phyloP scores from a whole-genome alignment of 2,113 vertebrate genomes.

The Hippocampus guttulatus region DNA sequence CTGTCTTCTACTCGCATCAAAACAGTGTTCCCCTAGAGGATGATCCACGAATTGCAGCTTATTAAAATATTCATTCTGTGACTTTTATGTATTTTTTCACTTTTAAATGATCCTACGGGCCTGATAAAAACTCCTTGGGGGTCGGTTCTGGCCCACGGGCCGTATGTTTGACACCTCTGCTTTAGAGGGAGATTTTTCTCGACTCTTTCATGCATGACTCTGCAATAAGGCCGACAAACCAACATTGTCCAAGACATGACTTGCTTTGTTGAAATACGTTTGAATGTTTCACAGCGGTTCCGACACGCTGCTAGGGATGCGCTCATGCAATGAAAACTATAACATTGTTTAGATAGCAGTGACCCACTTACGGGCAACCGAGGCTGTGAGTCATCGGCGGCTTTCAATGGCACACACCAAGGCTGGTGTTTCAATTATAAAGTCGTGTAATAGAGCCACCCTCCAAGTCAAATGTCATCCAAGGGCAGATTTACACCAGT shows the following conservation, averaged over 20 bases:
- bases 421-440: conserved; percentile 36
- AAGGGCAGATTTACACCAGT: conserved; percentile 1
- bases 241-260: not conserved
- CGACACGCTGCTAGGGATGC: conserved; percentile 30
- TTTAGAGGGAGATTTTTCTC: not conserved
- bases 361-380: conserved; percentile 32
- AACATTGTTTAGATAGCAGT: conserved; percentile 21
- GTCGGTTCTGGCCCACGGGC: no score
- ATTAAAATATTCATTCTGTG: no score
- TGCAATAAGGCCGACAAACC: not conserved
- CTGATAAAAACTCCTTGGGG: no score
- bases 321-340: conserved; percentile 23
- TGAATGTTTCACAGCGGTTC: conserved; percentile 28
- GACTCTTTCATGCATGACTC: not conserved
- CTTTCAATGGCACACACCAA: conserved; percentile 34
- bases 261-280: conserved; percentile 1
- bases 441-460: conserved; percentile 24
- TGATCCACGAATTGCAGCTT: no score
- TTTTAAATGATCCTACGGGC: no score
- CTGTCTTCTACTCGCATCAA: no score
- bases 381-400: conserved; percentile 42
- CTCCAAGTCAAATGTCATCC: conserved; percentile 7
- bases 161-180: no score
- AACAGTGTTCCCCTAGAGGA: no score
- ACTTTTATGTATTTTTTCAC: no score